These are phyloP conservation scores for Clarias pachynema DNA, from an alignment of 2,797 vertebrate species.

Conservation along the genomic window DNA sequence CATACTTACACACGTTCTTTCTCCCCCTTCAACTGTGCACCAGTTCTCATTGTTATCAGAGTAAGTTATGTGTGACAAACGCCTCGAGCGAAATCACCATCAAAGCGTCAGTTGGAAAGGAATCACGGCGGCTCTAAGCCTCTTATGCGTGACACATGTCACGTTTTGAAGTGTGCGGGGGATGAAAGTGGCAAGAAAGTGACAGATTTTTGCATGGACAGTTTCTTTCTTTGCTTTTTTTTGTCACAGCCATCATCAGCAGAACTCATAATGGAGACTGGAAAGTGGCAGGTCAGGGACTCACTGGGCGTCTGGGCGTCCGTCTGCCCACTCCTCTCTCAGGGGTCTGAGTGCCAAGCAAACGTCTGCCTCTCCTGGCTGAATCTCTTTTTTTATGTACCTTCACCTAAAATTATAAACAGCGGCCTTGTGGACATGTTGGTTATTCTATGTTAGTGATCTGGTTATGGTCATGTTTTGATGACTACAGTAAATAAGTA, in stretches of 20 bases:
- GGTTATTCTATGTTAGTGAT: background rate
- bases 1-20: constrained; percentile 72
- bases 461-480: background rate
- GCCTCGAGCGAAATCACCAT: constrained; percentile 82
- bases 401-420: constrained; percentile 35
- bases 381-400: constrained; percentile 54
- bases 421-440: background rate
- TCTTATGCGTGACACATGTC: constrained; percentile 82
- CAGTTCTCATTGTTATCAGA: constrained; percentile 85
- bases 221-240: constrained; percentile 55
- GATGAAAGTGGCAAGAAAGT: constrained; percentile 78
- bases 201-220: constrained; percentile 74
- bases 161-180: constrained; percentile 78
- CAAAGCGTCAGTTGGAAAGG: constrained; percentile 79
- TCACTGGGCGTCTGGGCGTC: constrained; percentile 68
- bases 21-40: constrained; percentile 70
- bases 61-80: constrained; percentile 86
- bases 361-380: constrained; percentile 65
- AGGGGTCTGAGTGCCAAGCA: constrained; percentile 64
- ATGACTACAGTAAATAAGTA: background rate
- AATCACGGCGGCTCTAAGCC: constrained; percentile 80
- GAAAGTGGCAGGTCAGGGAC: constrained; percentile 67
- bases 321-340: constrained; percentile 63
- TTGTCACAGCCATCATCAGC: constrained; percentile 71
- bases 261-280: constrained; percentile 67